Evolutionary conservation across 2,888 invertebrate species (phyloP), one percentile per base, ranked within the genome.

Genomic region (Atrina japonica): DNA sequence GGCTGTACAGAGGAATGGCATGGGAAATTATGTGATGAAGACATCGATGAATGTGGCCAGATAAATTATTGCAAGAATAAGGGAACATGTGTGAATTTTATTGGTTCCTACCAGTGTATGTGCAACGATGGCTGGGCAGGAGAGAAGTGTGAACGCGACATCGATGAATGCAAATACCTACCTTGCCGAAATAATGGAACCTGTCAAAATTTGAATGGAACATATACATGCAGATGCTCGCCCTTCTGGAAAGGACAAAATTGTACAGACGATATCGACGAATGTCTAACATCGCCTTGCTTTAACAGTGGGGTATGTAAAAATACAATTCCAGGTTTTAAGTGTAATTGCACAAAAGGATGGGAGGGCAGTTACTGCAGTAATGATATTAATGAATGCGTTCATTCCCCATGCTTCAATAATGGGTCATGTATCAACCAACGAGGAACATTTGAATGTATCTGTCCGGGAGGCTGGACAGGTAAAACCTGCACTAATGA

Each of bases 301-400:
- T 7, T 7, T 7, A 56, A 56, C 11, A 35, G 11, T 35, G 35
- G 35, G 11, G 11, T 11, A 35, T 35, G 35, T 35, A 5, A 7
- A 35, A 35, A 35, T 35, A 35, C 11, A 35, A 5, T 7, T 7
- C 6, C 6, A 7, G 35, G 11, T 35, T 35, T 35, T 11, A 35
- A 11, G 35, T 35, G 35, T 11, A 35, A 5, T 11, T 35, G 35
- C 11, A 5, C 35, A 35, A 5, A 7, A 7, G 6, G 11, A 11
- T 35, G 35, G 35, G 11, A 5, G 11, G 35, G 35, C 6, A 5
- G 5, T 5, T 5, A 35, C 11, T 35, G 35, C 11, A 7, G 6
- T 86, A 94, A 94, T 70, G 66, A 66, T 21, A 25, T 66, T 1
- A 49, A 66, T 56, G 66, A 66, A 27, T 66, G 66, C 41, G 25